Percentiles rank a stretch among this genome's conserved stretches.
Evolutionary conservation across 1,140 invertebrate genomes (phyloP).

Genomic region (Sinonovacula constricta): DNA sequence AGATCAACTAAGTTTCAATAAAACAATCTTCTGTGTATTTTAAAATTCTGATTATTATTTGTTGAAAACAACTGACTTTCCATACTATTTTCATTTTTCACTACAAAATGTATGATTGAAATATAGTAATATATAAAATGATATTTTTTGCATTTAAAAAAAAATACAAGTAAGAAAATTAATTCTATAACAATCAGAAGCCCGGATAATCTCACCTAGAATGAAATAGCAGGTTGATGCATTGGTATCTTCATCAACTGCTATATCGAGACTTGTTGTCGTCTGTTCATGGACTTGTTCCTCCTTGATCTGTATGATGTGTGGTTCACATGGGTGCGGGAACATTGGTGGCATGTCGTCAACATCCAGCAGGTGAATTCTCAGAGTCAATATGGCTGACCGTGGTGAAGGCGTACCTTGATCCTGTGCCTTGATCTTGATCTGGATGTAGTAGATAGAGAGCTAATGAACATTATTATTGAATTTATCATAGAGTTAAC

Average conservation of each 20-base stretch:
- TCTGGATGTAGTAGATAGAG: constrained; percentile 49
- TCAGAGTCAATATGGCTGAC: constrained; percentile 52
- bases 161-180: no score
- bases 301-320: constrained; percentile 47
- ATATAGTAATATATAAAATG: no score
- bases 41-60: no score
- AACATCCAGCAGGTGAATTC: constrained; percentile 56
- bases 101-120: no score
- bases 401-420: constrained; percentile 51
- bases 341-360: constrained; percentile 67
- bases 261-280: constrained; percentile 57
- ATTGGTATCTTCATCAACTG: constrained; percentile 62
- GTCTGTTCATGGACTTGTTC: constrained; percentile 52
- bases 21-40: no score
- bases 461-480: no score
- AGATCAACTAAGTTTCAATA: not conserved
- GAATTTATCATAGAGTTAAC: no score
- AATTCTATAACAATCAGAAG: not conserved
- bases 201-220: constrained; percentile 51
- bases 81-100: no score
- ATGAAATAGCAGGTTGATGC: constrained; percentile 68
- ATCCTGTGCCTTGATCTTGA: constrained; percentile 61
- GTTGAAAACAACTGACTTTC: no score
- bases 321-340: constrained; percentile 39
- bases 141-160: not conserved